A percentile compares a stretch with the other conserved stretches of the same genome.
These are phyloP conservation scores for Hesperophylax magnus DNA, from an alignment of 1,140 invertebrate genomes.

Conservation along the genomic window DNA sequence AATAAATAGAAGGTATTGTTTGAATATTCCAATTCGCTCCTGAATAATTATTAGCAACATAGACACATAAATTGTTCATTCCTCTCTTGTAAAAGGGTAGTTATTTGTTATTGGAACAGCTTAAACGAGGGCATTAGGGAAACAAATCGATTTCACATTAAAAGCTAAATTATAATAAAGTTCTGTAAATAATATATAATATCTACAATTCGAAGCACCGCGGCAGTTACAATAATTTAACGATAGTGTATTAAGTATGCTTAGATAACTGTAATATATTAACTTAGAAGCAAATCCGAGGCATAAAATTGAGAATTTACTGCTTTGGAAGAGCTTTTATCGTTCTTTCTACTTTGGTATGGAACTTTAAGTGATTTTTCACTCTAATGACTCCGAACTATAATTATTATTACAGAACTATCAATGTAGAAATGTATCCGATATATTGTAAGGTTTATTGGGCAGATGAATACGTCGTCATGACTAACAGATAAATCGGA, in stretches of 20 bases:
- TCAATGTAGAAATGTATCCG: no score
- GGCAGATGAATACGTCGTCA: no score
- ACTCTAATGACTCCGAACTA: background rate
- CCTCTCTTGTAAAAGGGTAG: constrained; percentile 10
- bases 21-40: background rate
- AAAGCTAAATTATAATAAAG: constrained; percentile 33
- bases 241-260: constrained; percentile 21
- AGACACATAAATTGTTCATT: constrained; percentile 12
- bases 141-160: constrained; percentile 40
- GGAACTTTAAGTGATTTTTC: constrained; percentile 15
- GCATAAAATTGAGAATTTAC: constrained; percentile 19
- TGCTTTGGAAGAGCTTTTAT: background rate
- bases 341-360: background rate
- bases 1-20: no score
- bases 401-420: no score
- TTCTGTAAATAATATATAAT: constrained; percentile 16
- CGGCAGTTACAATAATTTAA: constrained; percentile 23
- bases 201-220: background rate
- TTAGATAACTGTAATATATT: constrained; percentile 36
- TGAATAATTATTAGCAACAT: background rate
- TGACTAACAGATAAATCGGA: no score
- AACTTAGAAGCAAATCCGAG: constrained; percentile 26
- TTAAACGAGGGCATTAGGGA: constrained; percentile 8
- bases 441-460: no score
- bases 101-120: constrained; percentile 31